Base-by-base conservation (phyloP, 1,140 invertebrate genomes). In the Saxidomus purpurata region DNA sequence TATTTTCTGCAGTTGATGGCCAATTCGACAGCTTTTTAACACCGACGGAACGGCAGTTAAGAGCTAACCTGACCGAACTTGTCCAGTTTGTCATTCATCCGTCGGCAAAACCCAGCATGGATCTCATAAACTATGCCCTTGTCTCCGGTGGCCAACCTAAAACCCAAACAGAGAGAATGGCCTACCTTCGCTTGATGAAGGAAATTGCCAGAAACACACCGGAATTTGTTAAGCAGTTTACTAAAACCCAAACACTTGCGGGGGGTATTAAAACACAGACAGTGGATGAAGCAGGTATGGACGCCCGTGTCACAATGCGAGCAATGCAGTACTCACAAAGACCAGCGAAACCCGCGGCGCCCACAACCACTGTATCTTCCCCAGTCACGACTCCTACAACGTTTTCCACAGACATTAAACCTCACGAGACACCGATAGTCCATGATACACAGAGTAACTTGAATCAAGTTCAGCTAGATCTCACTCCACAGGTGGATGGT, bases 171-270 rank as follows among this genome's bases (percentile, higher is more conserved):
- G 69, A 71, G 25, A n/a, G 63, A 36, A 13, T 34, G 6, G 34
- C 34, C 3, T 85, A 85, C 36, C 28, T 71, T 2, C 13, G 38
- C 0, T 47, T 85, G n/a, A 38, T 85, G 82, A 71, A 49, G 63
- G n/a, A 52, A 13, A 85, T 74, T 49, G 82, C 82, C 8, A n/a
- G 22, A 49, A 67, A 74, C 17, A 74, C n/a, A 22, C 63, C 69
- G 17, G 63, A 61, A 22, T 19, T 74, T n/a, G 31, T 63, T 17
- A 82, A 67, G 15, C 55, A 82, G 9, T 82, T 40, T 47, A 63
- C 80, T n/a, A 63, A 8, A 43, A 40, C 47, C 2, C 19, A 0
- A 11, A 79, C 76, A 34, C 47, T 79, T 36, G n/a, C 76, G 31
- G 76, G 36, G 8, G 76, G 76, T 19, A 79, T 19, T 4, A 55